phyloP scores from a whole-genome alignment of 2,888 invertebrate species.

The Harpagoxenus sublaevis region DNA sequence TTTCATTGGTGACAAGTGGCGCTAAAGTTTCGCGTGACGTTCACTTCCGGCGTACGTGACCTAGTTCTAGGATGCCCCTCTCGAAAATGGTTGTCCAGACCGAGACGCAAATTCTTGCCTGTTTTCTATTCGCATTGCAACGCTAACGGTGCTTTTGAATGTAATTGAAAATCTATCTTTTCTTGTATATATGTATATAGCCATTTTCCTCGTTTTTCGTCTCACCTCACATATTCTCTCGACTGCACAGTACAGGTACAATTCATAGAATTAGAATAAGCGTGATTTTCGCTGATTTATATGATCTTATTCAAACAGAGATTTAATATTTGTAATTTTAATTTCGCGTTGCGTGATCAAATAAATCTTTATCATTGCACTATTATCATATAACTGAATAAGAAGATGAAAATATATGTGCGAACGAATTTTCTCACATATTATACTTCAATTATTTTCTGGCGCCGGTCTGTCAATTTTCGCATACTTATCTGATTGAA shows the following conservation, averaged over 20 bases:
- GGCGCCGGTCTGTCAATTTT: neutral
- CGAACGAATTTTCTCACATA: neutral
- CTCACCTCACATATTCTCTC: neutral
- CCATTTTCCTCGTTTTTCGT: neutral
- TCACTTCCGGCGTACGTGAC: conserved; percentile 73
- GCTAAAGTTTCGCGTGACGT: conserved; percentile 67
- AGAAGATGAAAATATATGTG: neutral
- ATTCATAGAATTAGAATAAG: conserved; percentile 17
- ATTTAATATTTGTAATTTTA: neutral
- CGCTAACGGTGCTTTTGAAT: conserved; percentile 53
- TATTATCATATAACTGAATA: neutral
- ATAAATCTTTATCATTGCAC: neutral
- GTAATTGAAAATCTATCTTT: conserved; percentile 72
- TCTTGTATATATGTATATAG: neutral
- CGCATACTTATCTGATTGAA: conserved; percentile 1
- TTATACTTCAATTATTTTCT: conserved; percentile 8
- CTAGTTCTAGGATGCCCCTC: conserved; percentile 59
- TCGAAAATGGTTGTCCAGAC: conserved; percentile 67
- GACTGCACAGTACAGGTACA: conserved; percentile 45
- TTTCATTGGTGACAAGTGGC: conserved; percentile 54
- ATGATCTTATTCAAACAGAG: neutral
- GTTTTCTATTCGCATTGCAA: conserved; percentile 59
- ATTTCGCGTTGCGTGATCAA: neutral
- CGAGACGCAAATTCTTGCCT: conserved; percentile 44
- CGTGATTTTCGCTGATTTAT: neutral